Evolutionary conservation across 1,140 invertebrate genomes (phyloP), one percentile per base, ranked within the genome.

Genomic region (Chymomyza costata): DNA sequence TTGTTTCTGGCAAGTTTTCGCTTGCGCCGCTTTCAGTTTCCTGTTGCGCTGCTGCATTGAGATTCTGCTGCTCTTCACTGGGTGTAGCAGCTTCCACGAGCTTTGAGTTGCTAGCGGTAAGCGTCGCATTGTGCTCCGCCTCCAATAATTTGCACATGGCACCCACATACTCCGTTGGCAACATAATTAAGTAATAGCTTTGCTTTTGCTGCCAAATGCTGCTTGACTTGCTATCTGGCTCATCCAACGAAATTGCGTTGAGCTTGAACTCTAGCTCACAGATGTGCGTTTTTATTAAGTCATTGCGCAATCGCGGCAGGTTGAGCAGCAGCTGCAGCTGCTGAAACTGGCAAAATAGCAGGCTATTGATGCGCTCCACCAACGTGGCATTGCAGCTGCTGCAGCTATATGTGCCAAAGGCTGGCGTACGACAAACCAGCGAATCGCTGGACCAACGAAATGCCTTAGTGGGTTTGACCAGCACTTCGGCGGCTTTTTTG

Each of bases 401-500:
- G 16, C 84, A 86, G 35, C 40, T 70, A 15, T 68, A 83, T 6
- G 47, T 2, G 1, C 61, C 78, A 10, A 55, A 51, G 3, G 55
- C 34, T 5, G 78, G 67, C 13, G 84, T 82, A 6, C 47, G 61
- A 14, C 84, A 86, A 1, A 61, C 47, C 16, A 58, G 6, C 1
- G 56, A 50, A 5, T 73, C 65, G 0, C 25, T 16, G 7, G 68
- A 55, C 50, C 53, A 66, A 2, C 48, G 55, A 0, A 57, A 43
- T 19, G 60, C 43, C 18, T 74, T 90, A 87, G 61, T 64, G 0
- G 90, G 90, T 78, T 93, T 93, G 1, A 90, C 91, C 44, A 95
- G 86, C 10, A 92, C 93, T 86, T 94, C 90, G 8, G 93, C 93
- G 0, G 94, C 94, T 86, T 95, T 95, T 74, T 95, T 95, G 3